Evolutionary conservation across 2,113 vertebrate species (phyloP).

Genomic region (Eublepharis macularius): DNA sequence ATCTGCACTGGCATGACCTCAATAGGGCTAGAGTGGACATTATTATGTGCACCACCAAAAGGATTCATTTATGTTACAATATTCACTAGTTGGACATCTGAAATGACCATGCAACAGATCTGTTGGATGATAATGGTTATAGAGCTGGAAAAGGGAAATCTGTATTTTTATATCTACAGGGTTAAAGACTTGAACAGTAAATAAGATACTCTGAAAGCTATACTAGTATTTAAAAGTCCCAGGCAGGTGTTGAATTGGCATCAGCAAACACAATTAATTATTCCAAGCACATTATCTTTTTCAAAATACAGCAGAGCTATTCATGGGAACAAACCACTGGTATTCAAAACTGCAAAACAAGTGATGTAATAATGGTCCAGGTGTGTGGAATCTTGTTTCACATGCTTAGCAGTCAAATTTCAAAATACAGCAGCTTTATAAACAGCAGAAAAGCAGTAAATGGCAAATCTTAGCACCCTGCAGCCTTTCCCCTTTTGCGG

Average conservation of each 20-base stretch:
- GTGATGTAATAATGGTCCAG: conserved; percentile 52
- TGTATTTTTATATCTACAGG: background rate
- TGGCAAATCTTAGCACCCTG: background rate
- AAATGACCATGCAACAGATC: background rate
- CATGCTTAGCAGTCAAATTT: conserved; percentile 40
- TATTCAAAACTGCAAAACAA: conserved; percentile 64
- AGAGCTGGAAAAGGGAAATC: background rate
- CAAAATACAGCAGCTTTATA: conserved; percentile 11
- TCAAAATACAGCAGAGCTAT: conserved; percentile 41
- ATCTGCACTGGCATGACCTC: no score
- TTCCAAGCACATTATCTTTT: background rate
- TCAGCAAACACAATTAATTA: background rate
- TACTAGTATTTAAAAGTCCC: conserved; percentile 13
- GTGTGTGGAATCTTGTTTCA: conserved; percentile 60
- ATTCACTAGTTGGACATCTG: background rate
- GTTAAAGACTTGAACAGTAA: background rate
- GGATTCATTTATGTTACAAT: background rate
- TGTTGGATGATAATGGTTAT: background rate
- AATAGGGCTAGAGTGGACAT: background rate
- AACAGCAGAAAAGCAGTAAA: conserved; percentile 13
- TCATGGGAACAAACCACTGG: conserved; percentile 53
- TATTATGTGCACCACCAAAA: background rate
- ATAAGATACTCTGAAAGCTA: conserved; percentile 22
- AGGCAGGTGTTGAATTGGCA: conserved; percentile 14
- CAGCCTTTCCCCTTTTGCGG: background rate